Base-by-base conservation (phyloP, 1,140 invertebrate species). In the Drosophila rufa region DNA sequence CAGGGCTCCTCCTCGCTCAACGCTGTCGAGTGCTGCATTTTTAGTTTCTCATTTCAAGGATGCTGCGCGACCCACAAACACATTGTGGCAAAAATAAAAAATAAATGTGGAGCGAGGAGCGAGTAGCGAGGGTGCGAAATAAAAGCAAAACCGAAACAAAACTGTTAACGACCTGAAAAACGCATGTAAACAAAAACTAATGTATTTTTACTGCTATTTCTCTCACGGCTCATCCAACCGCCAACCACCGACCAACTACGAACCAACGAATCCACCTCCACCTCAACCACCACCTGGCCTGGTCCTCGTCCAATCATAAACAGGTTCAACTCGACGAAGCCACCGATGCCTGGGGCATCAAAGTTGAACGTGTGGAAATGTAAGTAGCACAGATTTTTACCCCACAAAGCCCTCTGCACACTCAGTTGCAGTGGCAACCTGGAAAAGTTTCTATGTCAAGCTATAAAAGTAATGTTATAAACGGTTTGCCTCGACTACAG, bases 351-450 rank as follows among this genome's bases (percentile, higher is more conserved):
- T 99, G 98, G 98, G 98, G 98, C 19, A 98, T 99, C 78, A 98
- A 99, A 94, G 98, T 99, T 17, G 98, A 99, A 93, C 94, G 98
- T 75, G 98, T 99, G 47, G 98, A 99, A 95, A 98, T 99, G 97
- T 98, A 94, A 96, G 96, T 95, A 90, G 85, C 83, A 80, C 86
- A 90, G 80, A 60, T 82, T 87, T 87, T 77, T 59, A 65, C 64
- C 60, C 58, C 51, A 64, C 51, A 43, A n/a, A 25, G 42, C 56
- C 27, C 27, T 11, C 11, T 48, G 30, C 68, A 64, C 76, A 59
- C 30, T 55, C 58, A 40, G 53, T 33, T 62, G 57, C 46, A 69
- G 47, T 57, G 69, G 53, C 61, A 67, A 33, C 55, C 66, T 64
- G 59, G 17, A 68, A 79, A 78, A 79, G 48, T 91, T 89, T 90